phyloP scores from a whole-genome alignment of 2,113 vertebrate genomes.

The Dipodomys merriami region DNA sequence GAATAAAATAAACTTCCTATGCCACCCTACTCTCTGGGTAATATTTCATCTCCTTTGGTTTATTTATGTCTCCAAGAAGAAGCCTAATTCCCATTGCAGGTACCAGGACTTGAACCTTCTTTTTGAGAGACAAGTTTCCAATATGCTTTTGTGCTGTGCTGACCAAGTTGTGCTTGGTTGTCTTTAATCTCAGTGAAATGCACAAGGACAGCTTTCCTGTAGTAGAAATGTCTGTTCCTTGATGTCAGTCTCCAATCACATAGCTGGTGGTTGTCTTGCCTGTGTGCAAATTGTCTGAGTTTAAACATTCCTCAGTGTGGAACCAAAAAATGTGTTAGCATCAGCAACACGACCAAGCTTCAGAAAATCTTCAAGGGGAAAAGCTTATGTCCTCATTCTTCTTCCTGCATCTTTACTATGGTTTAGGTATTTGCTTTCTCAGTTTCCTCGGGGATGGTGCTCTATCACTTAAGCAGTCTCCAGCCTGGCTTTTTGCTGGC shows the following conservation, averaged over 20 bases:
- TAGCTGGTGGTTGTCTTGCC: background rate
- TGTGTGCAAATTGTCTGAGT: background rate
- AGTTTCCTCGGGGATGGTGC: no score
- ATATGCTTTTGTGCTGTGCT: background rate
- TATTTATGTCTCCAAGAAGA: constrained; percentile 11
- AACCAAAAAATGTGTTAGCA: background rate
- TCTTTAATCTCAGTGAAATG: background rate
- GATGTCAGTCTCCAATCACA: background rate
- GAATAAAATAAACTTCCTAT: background rate
- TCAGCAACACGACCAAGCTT: background rate
- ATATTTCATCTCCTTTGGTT: background rate
- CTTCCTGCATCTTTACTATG: background rate
- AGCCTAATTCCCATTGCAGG: background rate
- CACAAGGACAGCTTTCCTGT: background rate
- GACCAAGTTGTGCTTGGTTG: background rate
- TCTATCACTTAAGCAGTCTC: no score
- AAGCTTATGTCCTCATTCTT: background rate
- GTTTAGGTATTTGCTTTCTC: background rate
- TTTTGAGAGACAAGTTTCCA: background rate
- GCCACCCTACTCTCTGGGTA: background rate
- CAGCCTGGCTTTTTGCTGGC: no score
- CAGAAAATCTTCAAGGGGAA: background rate
- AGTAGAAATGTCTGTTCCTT: background rate
- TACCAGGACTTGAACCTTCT: background rate
- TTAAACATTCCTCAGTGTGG: background rate